Percentiles rank a stretch among this genome's conserved stretches.
phyloP scores from a whole-genome alignment of 2,888 invertebrate species.

The Himalopsyche anomala region DNA sequence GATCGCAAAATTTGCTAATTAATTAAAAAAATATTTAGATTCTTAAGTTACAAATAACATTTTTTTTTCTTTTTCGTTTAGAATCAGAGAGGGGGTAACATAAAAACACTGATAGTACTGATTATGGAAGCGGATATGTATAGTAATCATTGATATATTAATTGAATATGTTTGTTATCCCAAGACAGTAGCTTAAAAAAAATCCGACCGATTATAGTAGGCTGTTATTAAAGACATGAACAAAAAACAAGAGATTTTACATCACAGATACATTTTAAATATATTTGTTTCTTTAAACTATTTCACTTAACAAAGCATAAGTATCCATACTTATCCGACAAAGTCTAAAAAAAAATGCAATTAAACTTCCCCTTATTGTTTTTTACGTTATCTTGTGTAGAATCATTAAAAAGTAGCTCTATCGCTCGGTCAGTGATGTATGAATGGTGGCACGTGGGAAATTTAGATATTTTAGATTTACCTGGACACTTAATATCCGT shows the following conservation, averaged over 20 bases:
- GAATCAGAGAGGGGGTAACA: too few species aligned
- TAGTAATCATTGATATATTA: too few species aligned
- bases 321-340: slow-evolving; percentile 47
- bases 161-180: too few species aligned
- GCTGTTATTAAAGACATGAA: slow-evolving; percentile 27
- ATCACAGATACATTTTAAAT: slow-evolving; percentile 49
- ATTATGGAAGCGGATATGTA: too few species aligned
- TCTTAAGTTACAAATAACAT: too few species aligned
- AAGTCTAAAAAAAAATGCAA: slow-evolving; percentile 45
- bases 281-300: slow-evolving; percentile 54
- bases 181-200: neutral
- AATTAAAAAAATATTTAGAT: too few species aligned
- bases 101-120: too few species aligned
- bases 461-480: neutral
- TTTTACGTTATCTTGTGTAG: slow-evolving; percentile 41
- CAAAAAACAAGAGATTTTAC: slow-evolving; percentile 41
- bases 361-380: slow-evolving; percentile 53
- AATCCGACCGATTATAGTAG: neutral
- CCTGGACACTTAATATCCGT: too few species aligned
- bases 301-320: slow-evolving; percentile 51
- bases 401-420: slow-evolving; percentile 44
- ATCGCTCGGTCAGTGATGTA: neutral
- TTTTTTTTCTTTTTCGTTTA: too few species aligned
- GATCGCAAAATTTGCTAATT: too few species aligned
- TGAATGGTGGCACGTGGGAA: slow-evolving; percentile 18